Conservation (phyloP, 1,140 invertebrate genomes). For the Bombus vancouverensis region DNA sequence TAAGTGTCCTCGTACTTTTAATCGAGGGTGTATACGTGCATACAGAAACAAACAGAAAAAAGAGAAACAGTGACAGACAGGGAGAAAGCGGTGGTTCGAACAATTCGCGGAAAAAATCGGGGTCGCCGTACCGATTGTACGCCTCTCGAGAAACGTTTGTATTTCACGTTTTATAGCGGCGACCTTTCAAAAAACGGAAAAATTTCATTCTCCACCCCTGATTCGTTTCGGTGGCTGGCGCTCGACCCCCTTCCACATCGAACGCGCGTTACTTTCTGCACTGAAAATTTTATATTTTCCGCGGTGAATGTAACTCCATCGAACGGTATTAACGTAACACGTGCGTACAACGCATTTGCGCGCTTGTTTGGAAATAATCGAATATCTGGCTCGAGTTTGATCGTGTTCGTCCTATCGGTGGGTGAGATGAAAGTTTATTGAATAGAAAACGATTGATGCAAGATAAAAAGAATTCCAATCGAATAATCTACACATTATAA, state of each 20-base stretch:
- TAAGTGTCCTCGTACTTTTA: not conserved
- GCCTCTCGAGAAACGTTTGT: slow-evolving; percentile 58
- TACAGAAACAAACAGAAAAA: no score
- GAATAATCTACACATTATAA: not conserved
- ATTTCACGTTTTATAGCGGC: slow-evolving; percentile 57
- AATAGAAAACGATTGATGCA: not conserved
- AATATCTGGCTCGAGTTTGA: not conserved
- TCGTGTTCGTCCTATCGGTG: not conserved
- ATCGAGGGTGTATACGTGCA: not conserved
- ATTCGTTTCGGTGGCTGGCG: not conserved
- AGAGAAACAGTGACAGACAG: no score
- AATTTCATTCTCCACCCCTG: slow-evolving; percentile 25
- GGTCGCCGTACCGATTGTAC: slow-evolving; percentile 52
- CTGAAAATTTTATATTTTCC: slow-evolving; percentile 40
- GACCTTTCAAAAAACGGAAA: slow-evolving; percentile 51
- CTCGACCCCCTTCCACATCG: not conserved
- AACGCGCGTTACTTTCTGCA: not conserved
- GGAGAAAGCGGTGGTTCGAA: not conserved
- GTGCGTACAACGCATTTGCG: slow-evolving; percentile 16
- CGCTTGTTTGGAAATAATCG: slow-evolving; percentile 36
- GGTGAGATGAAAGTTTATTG: not conserved
- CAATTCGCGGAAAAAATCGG: slow-evolving; percentile 35
- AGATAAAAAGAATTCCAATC: not conserved
- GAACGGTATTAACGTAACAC: slow-evolving; percentile 52
- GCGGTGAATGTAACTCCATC: slow-evolving; percentile 43